Conservation (phyloP, 2,888 invertebrate genomes). For the Geotrupes spiniger region DNA sequence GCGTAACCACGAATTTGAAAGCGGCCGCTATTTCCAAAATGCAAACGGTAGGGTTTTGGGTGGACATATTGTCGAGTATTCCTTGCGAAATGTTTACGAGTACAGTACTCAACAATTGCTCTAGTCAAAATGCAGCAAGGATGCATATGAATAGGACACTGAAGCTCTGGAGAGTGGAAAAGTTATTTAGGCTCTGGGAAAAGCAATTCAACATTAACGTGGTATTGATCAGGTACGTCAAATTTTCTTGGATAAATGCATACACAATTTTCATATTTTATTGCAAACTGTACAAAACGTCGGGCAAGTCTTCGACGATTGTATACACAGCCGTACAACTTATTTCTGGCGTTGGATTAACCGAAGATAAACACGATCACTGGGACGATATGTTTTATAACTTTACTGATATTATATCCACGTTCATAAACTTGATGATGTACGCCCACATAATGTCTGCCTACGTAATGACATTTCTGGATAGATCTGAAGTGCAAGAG, state of each 20-base stretch:
- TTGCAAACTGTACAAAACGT: constrained; percentile 2
- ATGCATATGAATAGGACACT: constrained; percentile 14
- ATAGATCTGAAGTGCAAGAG: constrained; percentile 7
- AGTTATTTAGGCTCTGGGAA: constrained; percentile 12
- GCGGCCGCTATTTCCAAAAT: constrained; percentile 11
- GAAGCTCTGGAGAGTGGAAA: constrained; percentile 15
- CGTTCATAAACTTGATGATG: constrained; percentile 8
- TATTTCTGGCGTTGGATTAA: constrained; percentile 5
- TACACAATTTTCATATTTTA: constrained; percentile 13
- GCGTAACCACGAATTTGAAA: constrained; percentile 10
- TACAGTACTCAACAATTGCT: constrained; percentile 1
- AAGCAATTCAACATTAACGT: constrained; percentile 14
- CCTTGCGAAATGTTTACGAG: constrained; percentile 17
- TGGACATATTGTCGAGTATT: constrained; percentile 15
- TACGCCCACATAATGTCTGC: constrained; percentile 12
- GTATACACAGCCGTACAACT: constrained; percentile 12
- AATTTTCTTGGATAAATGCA: constrained; percentile 10
- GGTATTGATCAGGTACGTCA: constrained; percentile 11
- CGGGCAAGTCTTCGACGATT: not conserved
- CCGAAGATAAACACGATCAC: not conserved
- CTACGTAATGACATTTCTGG: constrained; percentile 6
- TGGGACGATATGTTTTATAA: not conserved
- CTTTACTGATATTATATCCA: constrained; percentile 3
- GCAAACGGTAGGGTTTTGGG: constrained; percentile 19
- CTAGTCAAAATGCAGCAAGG: not conserved